These are phyloP conservation scores for Oryctes rhinoceros DNA, from an alignment of 1,140 invertebrate genomes.

Conservation along the genomic window DNA sequence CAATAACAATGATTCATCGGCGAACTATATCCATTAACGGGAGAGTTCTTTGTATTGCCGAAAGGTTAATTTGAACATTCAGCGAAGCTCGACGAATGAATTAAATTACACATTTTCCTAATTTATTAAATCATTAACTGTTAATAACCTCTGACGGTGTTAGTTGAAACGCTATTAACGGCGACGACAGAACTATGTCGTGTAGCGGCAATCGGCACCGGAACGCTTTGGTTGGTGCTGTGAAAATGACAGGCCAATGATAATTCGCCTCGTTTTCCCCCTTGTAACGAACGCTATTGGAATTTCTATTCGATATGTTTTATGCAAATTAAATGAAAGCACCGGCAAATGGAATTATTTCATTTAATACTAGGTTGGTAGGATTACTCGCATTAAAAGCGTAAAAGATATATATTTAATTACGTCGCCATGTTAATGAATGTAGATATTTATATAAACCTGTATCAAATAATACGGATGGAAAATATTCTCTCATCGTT, in stretches of 20 bases:
- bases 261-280: neutral
- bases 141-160: neutral
- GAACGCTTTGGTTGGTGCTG: neutral
- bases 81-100: neutral
- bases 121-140: conserved; percentile 19
- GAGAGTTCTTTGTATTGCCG: neutral
- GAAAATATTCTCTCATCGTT: too few species aligned
- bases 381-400: too few species aligned
- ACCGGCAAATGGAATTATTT: neutral
- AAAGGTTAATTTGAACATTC: neutral
- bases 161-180: neutral
- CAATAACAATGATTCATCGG: too few species aligned
- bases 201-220: neutral
- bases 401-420: too few species aligned
- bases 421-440: too few species aligned
- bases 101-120: conserved; percentile 15
- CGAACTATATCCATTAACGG: neutral
- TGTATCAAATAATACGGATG: too few species aligned
- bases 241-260: neutral
- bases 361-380: neutral
- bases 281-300: neutral
- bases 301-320: neutral
- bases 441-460: too few species aligned
- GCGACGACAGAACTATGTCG: neutral
- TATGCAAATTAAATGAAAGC: neutral